Evolutionary conservation across 2,888 invertebrate genomes (phyloP), one percentile per base, ranked within the genome.

Genomic region (Cheilosia impressa): DNA sequence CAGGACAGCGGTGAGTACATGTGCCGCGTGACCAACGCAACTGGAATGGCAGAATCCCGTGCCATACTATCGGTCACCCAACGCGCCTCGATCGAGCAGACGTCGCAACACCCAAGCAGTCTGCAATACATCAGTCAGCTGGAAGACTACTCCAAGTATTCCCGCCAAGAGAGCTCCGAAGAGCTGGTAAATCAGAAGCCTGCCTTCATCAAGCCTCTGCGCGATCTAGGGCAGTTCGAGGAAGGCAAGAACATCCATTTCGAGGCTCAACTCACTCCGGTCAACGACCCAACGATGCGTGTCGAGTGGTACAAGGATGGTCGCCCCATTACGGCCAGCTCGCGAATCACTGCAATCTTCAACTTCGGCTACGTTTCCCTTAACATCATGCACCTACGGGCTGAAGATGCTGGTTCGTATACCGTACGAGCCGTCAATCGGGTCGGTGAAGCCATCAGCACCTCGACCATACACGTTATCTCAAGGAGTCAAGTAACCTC

Each of bases 301-400:
- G 97, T 97, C 90, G 97, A 98, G 93, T 98, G 98, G 98, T 97
- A 96, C 93, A 97, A 97, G 93, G 97, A 97, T 94, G 98, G 98
- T 89, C 95, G 96, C 92, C 96, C 98, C 34, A 96, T 99, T 90
- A 98, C 98, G 93, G 98, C 98, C 91, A 98, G 99, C 93, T 98
- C 98, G 92, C 96, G 98, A 93, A 98, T 98, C 93, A 97, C 97
- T 92, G 97, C 98, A 92, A 97, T 98, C 94, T 98, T 98, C 95
- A 99, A 98, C 95, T 98, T 99, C 95, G 98, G 98, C 92, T 98
- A 98, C 95, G 98, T 98, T 94, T 98, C 98, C 93, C 96, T 99
- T 91, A 98, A 98, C 94, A 98, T 99, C 93, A 95, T 98, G 96
- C 98, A 98, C 96, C 96, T 98, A 95, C 96, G 98, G 94, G 96